Conservation (phyloP, 30 jellyfish, hydroid and myxozoan species). For the Hydra vulgaris region DNA sequence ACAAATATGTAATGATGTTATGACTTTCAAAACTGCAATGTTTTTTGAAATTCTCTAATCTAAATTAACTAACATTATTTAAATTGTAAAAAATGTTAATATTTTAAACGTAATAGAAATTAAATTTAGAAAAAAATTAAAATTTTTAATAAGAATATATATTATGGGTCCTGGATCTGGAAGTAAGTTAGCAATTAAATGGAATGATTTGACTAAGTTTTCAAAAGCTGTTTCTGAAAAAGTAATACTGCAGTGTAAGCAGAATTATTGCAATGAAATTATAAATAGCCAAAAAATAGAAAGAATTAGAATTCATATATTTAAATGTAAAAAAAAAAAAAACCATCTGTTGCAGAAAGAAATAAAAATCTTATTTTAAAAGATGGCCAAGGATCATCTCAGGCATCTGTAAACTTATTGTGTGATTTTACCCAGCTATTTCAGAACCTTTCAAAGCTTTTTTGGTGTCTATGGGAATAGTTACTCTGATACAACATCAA, state of each 20-base stretch:
- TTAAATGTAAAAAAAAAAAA: background rate
- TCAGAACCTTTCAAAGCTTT: background rate
- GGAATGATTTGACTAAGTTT: background rate
- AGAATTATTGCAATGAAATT: background rate
- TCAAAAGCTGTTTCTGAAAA: background rate
- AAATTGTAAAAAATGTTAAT: no score
- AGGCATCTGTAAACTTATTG: background rate
- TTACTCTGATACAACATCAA: background rate
- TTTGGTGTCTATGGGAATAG: background rate
- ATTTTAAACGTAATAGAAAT: no score
- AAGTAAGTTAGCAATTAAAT: background rate
- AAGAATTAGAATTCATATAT: background rate
- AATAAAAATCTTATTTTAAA: no score
- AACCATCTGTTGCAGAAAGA: background rate
- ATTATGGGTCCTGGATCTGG: background rate
- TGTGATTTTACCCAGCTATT: background rate
- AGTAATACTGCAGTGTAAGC: background rate
- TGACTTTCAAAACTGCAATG: no score
- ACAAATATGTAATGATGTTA: no score
- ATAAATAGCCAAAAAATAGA: background rate
- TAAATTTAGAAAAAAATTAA: background rate
- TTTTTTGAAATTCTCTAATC: no score
- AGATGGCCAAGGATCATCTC: background rate
- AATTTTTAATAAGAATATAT: background rate
- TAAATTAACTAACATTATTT: no score